These are phyloP conservation scores for Axea sp. DNA, from an alignment of 2,888 invertebrate species.

Conservation along the genomic window DNA sequence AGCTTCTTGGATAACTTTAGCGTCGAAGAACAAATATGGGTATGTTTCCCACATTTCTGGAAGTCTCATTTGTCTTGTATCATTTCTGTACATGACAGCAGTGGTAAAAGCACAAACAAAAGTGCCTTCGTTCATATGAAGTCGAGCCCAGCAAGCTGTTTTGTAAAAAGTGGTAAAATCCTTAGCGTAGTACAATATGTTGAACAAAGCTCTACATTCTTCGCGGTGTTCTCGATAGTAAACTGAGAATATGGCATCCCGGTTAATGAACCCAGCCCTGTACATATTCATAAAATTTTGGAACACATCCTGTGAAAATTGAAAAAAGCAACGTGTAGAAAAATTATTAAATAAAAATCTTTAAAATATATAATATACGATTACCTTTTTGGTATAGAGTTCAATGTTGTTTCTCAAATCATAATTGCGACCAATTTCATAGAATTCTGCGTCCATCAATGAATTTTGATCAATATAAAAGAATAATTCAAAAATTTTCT, in stretches of 20 bases:
- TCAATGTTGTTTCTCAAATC: conserved; percentile 72
- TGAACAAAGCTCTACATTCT: conserved; percentile 84
- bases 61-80: conserved; percentile 83
- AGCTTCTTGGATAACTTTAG: conserved; percentile 84
- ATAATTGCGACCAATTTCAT: conserved; percentile 72
- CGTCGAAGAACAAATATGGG: conserved; percentile 86
- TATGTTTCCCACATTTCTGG: conserved; percentile 88
- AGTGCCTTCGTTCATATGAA: conserved; percentile 84
- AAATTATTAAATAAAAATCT: no score
- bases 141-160: conserved; percentile 85
- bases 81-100: conserved; percentile 84
- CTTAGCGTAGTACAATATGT: conserved; percentile 85
- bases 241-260: conserved; percentile 84
- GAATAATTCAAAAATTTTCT: conserved; percentile 76
- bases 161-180: conserved; percentile 87
- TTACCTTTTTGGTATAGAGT: conserved; percentile 73
- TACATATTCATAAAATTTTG: conserved; percentile 70
- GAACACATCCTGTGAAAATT: conserved; percentile 68
- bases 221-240: conserved; percentile 83
- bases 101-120: conserved; percentile 84
- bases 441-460: conserved; percentile 71
- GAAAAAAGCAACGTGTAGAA: no score
- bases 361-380: not conserved
- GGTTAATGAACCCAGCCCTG: conserved; percentile 81
- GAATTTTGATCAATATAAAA: conserved; percentile 72